phyloP scores from a whole-genome alignment of 2,888 invertebrate genomes.

The Enchytraeus crypticus region DNA sequence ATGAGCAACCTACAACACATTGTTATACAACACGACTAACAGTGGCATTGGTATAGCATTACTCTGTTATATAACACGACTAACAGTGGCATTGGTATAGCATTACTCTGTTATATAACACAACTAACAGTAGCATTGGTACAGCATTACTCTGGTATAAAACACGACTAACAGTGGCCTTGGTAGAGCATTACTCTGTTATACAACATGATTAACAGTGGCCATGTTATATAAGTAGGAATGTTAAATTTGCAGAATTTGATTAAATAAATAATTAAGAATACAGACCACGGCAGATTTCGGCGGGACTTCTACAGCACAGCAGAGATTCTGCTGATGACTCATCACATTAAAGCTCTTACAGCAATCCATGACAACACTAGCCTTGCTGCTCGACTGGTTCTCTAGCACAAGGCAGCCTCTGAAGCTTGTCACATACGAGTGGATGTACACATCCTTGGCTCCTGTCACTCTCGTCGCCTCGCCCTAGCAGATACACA shows the following conservation, averaged over 20 bases:
- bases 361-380: constrained; percentile 36
- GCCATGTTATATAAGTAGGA: not conserved
- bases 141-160: too few relatives aligned
- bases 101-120: not conserved
- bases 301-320: constrained; percentile 33
- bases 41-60: not conserved
- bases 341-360: constrained; percentile 34
- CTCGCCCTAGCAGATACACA: constrained; percentile 33
- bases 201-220: not conserved
- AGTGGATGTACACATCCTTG: constrained; percentile 38
- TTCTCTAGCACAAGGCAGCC: constrained; percentile 40
- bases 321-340: constrained; percentile 30
- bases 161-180: too few relatives aligned
- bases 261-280: not conserved
- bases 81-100: not conserved
- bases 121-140: too few relatives aligned
- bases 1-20: constrained; percentile 30
- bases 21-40: not conserved
- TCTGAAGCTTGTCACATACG: constrained; percentile 34
- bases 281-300: constrained; percentile 31
- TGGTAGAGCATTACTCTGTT: too few relatives aligned
- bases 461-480: constrained; percentile 31
- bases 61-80: not conserved
- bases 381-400: constrained; percentile 36
- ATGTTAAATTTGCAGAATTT: not conserved